Evolutionary conservation across 2,888 invertebrate species (phyloP), one percentile per base, ranked within the genome.

Genomic region (Conops quadrifasciatus): DNA sequence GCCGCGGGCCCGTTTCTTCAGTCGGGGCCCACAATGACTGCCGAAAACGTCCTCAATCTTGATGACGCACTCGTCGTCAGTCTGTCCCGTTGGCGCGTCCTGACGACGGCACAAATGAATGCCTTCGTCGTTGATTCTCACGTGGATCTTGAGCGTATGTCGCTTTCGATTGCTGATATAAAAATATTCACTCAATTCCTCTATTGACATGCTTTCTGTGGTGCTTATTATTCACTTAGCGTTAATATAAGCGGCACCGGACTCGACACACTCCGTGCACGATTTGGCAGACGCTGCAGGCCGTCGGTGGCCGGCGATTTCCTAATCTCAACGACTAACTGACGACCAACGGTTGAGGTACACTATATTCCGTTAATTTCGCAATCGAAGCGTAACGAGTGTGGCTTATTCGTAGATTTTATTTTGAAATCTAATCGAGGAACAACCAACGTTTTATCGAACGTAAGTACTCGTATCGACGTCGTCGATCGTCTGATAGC

Each of bases 81-180:
- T 71, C 91, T 91, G 78, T n/a, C n/a, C n/a, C n/a, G 92, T 90
- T 71, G 89, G 90, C 1, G 76, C 75, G 0, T 80, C 80, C 86
- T 94, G 93, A 82, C 93, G 93, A 28, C 91, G 93, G 28, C 91
- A 89, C 79, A 94, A 86, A 79, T 90, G 91, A 75, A 94, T 87
- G 16, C 94, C 94, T 78, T 89, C 90, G 45, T 90, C 90, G 56
- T 91, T 91, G 60, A 94, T 87, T 76, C 90, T 89, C 66, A 94
- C 94, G 78, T 92, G 90, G 85, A 94, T 94, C 75, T 92, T 91
- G 70, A 92, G 91, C 85, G 92, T 93, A 81, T 92, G 93, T 85
- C 92, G 93, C 82, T 92, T 93, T 82, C 93, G 94, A 30, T 60
- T 72, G 59, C 79, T 81, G 60, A 83, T 81, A 66, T 79, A 83